Evolutionary conservation across 2,888 invertebrate genomes (phyloP).

Genomic region (Neoaliturus tenellus): DNA sequence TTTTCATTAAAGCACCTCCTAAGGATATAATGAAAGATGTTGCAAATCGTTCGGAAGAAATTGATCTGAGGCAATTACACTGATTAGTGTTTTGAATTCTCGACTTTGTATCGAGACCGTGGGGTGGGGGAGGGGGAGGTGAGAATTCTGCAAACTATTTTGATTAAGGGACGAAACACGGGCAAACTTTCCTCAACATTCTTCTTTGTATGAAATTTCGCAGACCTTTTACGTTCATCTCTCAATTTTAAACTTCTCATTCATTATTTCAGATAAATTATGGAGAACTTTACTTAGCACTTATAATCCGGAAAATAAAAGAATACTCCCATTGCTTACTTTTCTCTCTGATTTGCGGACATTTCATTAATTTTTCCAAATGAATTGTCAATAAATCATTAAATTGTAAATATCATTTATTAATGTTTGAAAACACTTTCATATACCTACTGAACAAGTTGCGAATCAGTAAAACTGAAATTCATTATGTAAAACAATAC

Average conservation of each 20-base stretch:
- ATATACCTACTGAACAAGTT: no score
- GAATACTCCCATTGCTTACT: no score
- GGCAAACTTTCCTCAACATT: constrained; percentile 55
- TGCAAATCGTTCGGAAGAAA: constrained; percentile 46
- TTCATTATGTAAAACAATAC: no score
- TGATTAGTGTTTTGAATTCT: constrained; percentile 48
- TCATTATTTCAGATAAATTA: not conserved
- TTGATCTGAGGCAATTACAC: constrained; percentile 54
- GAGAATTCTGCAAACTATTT: constrained; percentile 54
- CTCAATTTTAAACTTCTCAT: constrained; percentile 54
- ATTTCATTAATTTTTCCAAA: no score
- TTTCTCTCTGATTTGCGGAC: no score
- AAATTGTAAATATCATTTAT: no score
- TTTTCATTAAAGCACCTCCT: constrained; percentile 52
- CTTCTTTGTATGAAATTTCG: constrained; percentile 58
- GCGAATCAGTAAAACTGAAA: no score
- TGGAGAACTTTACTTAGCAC: no score
- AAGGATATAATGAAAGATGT: constrained; percentile 55
- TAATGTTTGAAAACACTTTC: no score
- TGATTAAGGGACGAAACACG: constrained; percentile 57
- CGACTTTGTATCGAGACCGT: constrained; percentile 23
- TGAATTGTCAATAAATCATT: no score
- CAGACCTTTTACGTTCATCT: constrained; percentile 52
- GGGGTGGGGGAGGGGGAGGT: constrained; percentile 9
- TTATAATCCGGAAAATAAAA: no score